Percentiles rank a stretch among this genome's conserved stretches.
phyloP scores from a whole-genome alignment of 2,888 invertebrate genomes.

The Pristionchus fissidentatus region DNA sequence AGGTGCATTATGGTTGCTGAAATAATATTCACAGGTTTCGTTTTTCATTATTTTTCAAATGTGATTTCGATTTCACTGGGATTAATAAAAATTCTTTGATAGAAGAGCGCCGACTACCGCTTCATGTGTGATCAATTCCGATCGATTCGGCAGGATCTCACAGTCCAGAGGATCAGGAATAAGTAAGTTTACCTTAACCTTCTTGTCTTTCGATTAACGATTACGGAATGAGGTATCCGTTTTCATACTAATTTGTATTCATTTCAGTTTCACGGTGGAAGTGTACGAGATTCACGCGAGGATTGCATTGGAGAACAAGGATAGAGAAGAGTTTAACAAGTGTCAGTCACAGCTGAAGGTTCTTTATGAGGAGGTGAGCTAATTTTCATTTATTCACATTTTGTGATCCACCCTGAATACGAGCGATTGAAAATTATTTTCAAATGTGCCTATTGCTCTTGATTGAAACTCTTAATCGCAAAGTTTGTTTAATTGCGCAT shows the following conservation, averaged over 20 bases:
- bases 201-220: conserved; percentile 76
- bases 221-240: conserved; percentile 87
- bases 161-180: conserved; percentile 95
- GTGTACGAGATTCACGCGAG: conserved; percentile 99
- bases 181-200: conserved; percentile 74
- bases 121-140: conserved; percentile 98
- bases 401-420: neutral
- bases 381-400: neutral
- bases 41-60: neutral
- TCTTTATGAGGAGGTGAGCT: conserved; percentile 82
- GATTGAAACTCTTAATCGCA: neutral
- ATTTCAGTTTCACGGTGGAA: conserved; percentile 86
- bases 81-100: conserved; percentile 5
- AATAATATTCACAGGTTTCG: no score
- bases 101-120: conserved; percentile 90
- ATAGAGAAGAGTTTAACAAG: conserved; percentile 95
- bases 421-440: neutral
- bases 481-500: neutral
- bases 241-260: neutral
- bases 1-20: no score
- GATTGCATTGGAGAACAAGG: conserved; percentile 95
- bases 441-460: neutral
- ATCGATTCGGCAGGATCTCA: conserved; percentile 97
- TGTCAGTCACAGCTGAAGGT: conserved; percentile 98
- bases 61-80: no score